Evolutionary conservation across 2,113 vertebrate species (phyloP).

Genomic region (Zosterops hypoxanthus): DNA sequence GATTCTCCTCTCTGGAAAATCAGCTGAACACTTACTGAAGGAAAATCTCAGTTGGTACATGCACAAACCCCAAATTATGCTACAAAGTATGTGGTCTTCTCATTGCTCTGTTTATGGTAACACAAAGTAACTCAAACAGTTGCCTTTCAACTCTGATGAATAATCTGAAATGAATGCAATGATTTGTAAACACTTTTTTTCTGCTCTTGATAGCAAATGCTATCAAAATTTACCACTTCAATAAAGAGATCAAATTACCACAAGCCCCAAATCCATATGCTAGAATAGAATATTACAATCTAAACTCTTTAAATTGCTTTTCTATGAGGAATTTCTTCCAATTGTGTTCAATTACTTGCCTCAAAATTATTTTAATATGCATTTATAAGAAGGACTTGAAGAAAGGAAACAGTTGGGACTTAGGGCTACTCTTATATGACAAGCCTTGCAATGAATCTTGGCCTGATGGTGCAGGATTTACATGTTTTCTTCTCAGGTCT

Average conservation of each 20-base stretch:
- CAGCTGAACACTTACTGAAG: not conserved
- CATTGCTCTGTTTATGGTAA: slow-evolving; percentile 39
- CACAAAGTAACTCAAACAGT: slow-evolving; percentile 13
- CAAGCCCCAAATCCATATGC: not conserved
- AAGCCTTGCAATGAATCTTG: not conserved
- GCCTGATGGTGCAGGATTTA: not conserved
- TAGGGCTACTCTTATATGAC: not conserved
- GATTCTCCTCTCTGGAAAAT: not conserved
- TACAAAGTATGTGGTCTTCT: not conserved
- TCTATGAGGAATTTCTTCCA: not conserved
- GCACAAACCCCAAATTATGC: not conserved
- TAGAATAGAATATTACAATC: not conserved
- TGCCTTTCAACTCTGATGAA: slow-evolving; percentile 52
- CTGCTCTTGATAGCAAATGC: slow-evolving; percentile 17
- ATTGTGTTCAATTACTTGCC: not conserved
- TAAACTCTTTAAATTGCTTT: not conserved
- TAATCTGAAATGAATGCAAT: slow-evolving; percentile 56
- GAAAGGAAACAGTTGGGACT: not conserved
- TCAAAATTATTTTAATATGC: not conserved
- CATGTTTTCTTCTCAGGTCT: not conserved
- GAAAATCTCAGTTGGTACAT: not conserved
- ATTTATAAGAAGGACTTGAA: not conserved
- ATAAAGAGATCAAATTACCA: not conserved
- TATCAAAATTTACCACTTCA: not conserved
- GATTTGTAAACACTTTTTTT: slow-evolving; percentile 50